These are phyloP conservation scores for Emys orbicularis DNA, from an alignment of 2,797 vertebrate genomes.

Conservation along the genomic window DNA sequence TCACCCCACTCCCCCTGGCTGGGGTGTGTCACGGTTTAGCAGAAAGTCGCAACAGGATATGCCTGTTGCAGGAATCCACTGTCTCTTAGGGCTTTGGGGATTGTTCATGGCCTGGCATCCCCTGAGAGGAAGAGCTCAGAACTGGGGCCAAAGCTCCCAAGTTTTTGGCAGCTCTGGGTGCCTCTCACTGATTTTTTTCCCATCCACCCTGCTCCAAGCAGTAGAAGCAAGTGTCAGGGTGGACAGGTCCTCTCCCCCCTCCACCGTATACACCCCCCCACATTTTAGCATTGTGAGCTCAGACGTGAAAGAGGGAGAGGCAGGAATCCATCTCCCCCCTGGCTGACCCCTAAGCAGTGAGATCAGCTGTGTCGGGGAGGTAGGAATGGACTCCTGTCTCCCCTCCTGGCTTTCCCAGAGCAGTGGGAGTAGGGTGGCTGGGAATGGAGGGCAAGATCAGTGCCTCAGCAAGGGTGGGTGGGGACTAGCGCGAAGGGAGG, in stretches of 20 bases:
- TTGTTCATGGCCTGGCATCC: neutral
- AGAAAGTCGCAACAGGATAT: too few species aligned
- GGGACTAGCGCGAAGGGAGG: neutral
- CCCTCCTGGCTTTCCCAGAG: neutral
- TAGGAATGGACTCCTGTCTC: neutral
- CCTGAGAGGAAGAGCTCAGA: neutral
- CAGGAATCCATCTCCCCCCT: neutral
- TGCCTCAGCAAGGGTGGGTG: neutral
- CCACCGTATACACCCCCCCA: too few species aligned
- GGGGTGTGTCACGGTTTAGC: neutral
- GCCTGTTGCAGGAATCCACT: neutral
- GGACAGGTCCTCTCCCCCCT: neutral
- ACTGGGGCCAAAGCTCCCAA: neutral
- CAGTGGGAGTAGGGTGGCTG: neutral
- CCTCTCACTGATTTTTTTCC: neutral
- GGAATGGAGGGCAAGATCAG: neutral
- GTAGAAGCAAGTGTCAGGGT: too few species aligned
- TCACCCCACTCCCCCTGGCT: neutral
- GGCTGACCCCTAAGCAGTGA: neutral
- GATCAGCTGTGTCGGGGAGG: neutral
- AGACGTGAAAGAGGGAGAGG: neutral
- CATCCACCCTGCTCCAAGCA: neutral
- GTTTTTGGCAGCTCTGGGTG: neutral
- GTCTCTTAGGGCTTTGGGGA: neutral
- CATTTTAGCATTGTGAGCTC: neutral